A percentile compares a stretch with the other conserved stretches of the same genome.
Conservation (phyloP, 2,113 vertebrate species). For the Tragelaphus strepsiceros region DNA sequence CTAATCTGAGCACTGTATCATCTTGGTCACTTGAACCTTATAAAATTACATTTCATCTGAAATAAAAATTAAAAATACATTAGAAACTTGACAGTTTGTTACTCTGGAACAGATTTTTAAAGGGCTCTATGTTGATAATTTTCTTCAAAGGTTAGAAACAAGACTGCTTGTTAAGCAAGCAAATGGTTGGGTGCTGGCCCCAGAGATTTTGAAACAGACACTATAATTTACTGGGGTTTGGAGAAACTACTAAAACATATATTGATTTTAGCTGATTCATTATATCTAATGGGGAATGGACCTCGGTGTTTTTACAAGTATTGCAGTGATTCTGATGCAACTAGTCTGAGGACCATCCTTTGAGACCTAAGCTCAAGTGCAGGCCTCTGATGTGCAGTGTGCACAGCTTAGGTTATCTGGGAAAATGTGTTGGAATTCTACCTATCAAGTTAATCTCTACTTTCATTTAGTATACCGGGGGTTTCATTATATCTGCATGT, state of each 20-base stretch:
- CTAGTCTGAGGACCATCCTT: neutral
- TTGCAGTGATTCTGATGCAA: neutral
- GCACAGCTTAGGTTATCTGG: neutral
- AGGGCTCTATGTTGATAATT: neutral
- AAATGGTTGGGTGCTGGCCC: neutral
- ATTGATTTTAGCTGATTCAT: neutral
- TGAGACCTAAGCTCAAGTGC: neutral
- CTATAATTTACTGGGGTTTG: neutral
- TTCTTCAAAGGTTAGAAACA: neutral
- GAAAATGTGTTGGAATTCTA: neutral
- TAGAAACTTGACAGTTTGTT: neutral
- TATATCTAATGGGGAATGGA: neutral
- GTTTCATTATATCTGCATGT: neutral
- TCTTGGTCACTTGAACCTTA: neutral
- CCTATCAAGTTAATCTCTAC: neutral
- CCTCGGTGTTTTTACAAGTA: neutral
- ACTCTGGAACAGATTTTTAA: neutral
- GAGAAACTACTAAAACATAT: neutral
- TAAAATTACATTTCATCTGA: neutral
- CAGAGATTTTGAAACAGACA: neutral
- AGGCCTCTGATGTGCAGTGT: neutral
- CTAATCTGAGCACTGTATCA: neutral
- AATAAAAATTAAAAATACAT: neutral
- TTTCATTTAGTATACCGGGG: neutral
- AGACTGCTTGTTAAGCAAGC: neutral